Evolutionary conservation across 2,797 vertebrate species (phyloP).

Genomic region (Eutrigla gurnardus): DNA sequence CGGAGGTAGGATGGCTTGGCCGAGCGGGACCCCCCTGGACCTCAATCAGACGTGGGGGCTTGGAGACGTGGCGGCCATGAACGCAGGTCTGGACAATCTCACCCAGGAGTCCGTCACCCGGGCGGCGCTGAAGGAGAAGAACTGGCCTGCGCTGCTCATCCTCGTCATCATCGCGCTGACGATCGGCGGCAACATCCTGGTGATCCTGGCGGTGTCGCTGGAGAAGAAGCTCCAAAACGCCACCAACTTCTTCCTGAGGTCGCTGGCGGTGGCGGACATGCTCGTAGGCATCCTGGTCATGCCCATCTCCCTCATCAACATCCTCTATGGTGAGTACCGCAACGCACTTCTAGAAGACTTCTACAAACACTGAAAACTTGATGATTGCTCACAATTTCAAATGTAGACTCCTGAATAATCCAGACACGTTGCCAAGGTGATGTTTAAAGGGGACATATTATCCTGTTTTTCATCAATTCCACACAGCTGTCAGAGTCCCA

Average conservation of each 20-base stretch:
- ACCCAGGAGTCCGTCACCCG: constrained; percentile 65
- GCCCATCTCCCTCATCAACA: constrained; percentile 93
- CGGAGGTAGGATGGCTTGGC: constrained; percentile 83
- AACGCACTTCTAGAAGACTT: not conserved
- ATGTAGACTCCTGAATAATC: not conserved
- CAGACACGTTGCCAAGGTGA: not conserved
- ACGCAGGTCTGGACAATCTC: constrained; percentile 60
- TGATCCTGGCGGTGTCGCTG: constrained; percentile 95
- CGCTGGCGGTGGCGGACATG: constrained; percentile 96
- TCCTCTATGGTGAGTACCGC: constrained; percentile 92
- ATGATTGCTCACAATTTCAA: not conserved
- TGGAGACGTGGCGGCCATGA: constrained; percentile 46
- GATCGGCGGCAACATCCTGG: constrained; percentile 93
- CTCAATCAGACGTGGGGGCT: constrained; percentile 84
- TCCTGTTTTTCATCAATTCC: too few relatives aligned
- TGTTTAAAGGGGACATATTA: too few relatives aligned
- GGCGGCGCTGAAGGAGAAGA: constrained; percentile 83
- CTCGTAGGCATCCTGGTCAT: constrained; percentile 97
- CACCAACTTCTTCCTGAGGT: constrained; percentile 97
- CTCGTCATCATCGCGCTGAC: constrained; percentile 94
- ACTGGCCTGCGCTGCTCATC: constrained; percentile 94
- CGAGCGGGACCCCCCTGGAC: constrained; percentile 83
- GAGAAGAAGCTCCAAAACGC: constrained; percentile 98
- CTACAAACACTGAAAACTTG: not conserved
- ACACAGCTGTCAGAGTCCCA: too few relatives aligned